Conservation (phyloP, 2,113 vertebrate species). For the Hippocampus abdominalis region DNA sequence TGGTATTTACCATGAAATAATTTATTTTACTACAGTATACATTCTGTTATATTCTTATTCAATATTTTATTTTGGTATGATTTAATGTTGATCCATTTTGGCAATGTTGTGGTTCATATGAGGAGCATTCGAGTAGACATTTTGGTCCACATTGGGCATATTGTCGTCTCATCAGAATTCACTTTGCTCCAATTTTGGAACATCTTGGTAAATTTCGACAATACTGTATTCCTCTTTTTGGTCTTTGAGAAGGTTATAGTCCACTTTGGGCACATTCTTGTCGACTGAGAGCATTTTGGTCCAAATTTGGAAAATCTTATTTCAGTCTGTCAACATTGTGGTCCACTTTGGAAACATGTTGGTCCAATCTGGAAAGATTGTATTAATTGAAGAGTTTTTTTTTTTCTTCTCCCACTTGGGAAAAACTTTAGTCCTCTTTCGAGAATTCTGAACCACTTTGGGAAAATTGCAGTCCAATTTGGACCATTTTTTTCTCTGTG, state of each 20-base stretch:
- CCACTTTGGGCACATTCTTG: not conserved
- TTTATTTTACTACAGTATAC: not conserved
- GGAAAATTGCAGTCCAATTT: no score
- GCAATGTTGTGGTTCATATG: not conserved
- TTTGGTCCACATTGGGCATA: not conserved
- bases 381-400: no score
- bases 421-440: not conserved
- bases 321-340: not conserved
- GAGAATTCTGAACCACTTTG: not conserved
- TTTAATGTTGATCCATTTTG: not conserved
- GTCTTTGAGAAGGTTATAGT: not conserved
- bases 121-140: not conserved
- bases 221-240: not conserved
- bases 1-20: not conserved
- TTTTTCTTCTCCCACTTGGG: not conserved
- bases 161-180: not conserved
- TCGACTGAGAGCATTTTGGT: not conserved
- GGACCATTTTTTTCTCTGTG: no score
- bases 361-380: no score
- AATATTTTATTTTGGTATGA: no score
- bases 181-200: not conserved
- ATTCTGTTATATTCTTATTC: no score
- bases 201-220: no score
- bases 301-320: no score
- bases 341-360: not conserved